Conservation (phyloP, 1,140 invertebrate genomes). For the Linepithema humile region DNA sequence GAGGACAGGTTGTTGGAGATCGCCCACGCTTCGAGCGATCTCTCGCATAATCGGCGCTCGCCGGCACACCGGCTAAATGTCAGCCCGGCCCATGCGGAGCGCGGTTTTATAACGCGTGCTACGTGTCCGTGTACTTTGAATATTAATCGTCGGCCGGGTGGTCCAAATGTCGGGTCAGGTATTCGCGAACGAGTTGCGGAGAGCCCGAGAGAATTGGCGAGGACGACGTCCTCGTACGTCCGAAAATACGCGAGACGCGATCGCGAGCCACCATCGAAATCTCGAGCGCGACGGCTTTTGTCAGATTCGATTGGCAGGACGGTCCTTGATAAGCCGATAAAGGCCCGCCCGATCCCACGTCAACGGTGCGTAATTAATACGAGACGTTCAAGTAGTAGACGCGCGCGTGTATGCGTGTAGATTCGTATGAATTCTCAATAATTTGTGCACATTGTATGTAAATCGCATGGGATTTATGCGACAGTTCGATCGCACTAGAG, state of each 20-base stretch:
- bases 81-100: conserved; percentile 45
- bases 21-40: conserved; percentile 66
- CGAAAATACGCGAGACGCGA: not conserved
- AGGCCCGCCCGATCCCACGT: conserved; percentile 27
- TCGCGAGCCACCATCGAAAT: conserved; percentile 12
- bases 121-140: conserved; percentile 61
- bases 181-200: not conserved
- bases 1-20: conserved; percentile 70
- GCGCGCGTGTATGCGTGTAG: conserved; percentile 1
- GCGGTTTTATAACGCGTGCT: conserved; percentile 12
- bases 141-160: conserved; percentile 68
- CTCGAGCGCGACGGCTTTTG: not conserved
- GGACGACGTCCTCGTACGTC: not conserved
- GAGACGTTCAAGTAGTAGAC: conserved; percentile 12
- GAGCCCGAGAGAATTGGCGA: not conserved
- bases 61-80: conserved; percentile 64
- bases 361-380: conserved; percentile 32
- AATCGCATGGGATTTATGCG: conserved; percentile 49
- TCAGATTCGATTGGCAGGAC: conserved; percentile 7
- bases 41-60: conserved; percentile 58
- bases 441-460: conserved; percentile 53
- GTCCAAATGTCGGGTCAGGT: conserved; percentile 58
- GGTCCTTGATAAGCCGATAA: conserved; percentile 36
- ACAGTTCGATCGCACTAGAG: conserved; percentile 27
- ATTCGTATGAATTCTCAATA: conserved; percentile 52